Evolutionary conservation across 2,797 vertebrate genomes (phyloP), one percentile per base, ranked within the genome.

Genomic region (Chanos chanos): DNA sequence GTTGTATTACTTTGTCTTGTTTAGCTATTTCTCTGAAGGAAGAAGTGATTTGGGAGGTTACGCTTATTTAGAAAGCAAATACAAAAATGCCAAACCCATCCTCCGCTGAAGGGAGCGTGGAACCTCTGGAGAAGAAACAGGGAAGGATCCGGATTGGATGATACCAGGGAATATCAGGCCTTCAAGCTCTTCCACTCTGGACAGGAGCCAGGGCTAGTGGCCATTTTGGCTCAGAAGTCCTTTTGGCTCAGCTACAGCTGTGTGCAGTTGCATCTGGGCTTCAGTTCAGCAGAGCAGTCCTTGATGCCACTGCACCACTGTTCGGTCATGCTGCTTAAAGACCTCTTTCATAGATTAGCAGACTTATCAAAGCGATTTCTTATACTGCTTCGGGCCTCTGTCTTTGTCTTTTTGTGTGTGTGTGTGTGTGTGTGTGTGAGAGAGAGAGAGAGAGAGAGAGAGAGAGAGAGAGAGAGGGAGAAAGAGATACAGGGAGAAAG

Each of bases 151-250:
- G 58, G 43, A 68, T 72, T 45, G 54, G 60, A 8, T 56, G 36
- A 60, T 36, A 40, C 44, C 25, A 37, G 25, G 60, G 54, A 60
- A 68, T 64, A 48, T 64, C 4, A 3, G 22, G 34, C 69, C 69
- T 50, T 19, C 59, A 25, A 59, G 64, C 53, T 31, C 60, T 53
- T 71, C 64, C 54, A 72, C 36, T n/a, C 56, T 52, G 54, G 43
- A 22, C 13, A 6, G 28, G 30, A 59, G 61, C 55, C 49, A 64
- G 43, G 0, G 12, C 54, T 33, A 37, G 60, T 3, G 37, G 64
- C 55, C 70, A 72, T 72, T 37, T 60, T 72, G 70, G 50, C 40
- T 62, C 18, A 34, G 5, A 22, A 58, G 27, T 55, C 66, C n/a
- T n/a, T n/a, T n/a, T n/a, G n/a, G n/a, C n/a, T n/a, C n/a, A n/a